A percentile compares a stretch with the other conserved stretches of the same genome.
Conservation (phyloP, 2,888 invertebrate species). For the Nineta flava region DNA sequence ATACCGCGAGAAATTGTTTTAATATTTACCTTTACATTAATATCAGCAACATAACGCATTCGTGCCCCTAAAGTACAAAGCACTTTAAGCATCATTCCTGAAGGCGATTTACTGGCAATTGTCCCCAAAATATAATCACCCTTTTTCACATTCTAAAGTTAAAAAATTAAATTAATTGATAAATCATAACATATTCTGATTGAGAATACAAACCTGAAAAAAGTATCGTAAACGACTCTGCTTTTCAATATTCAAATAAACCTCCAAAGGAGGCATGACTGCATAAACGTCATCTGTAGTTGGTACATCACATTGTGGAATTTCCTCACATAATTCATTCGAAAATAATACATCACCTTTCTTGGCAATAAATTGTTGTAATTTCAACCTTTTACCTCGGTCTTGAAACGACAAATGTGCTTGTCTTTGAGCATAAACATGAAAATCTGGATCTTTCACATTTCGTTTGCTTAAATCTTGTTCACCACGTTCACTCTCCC, state of each 20-base stretch:
- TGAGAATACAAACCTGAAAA: constrained; percentile 51
- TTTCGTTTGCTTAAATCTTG: constrained; percentile 47
- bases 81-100: constrained; percentile 63
- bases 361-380: constrained; percentile 76
- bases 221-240: constrained; percentile 62
- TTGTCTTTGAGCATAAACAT: constrained; percentile 61
- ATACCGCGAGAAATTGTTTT: no score
- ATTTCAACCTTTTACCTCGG: constrained; percentile 62
- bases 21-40: constrained; percentile 61
- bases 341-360: constrained; percentile 66
- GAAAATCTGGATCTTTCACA: constrained; percentile 49
- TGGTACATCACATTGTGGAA: constrained; percentile 32
- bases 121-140: constrained; percentile 68
- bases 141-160: constrained; percentile 43
- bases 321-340: constrained; percentile 32
- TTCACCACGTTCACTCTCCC: constrained; percentile 72
- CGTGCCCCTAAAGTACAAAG: constrained; percentile 68
- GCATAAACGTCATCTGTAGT: constrained; percentile 53
- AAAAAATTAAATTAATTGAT: constrained; percentile 11
- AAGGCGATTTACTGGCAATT: constrained; percentile 56
- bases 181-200: neutral
- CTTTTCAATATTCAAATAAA: constrained; percentile 66
- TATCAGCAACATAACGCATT: constrained; percentile 68
- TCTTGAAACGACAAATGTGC: constrained; percentile 72
- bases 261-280: constrained; percentile 75